phyloP scores from a whole-genome alignment of 2,888 invertebrate species.

The Andrena dorsata region DNA sequence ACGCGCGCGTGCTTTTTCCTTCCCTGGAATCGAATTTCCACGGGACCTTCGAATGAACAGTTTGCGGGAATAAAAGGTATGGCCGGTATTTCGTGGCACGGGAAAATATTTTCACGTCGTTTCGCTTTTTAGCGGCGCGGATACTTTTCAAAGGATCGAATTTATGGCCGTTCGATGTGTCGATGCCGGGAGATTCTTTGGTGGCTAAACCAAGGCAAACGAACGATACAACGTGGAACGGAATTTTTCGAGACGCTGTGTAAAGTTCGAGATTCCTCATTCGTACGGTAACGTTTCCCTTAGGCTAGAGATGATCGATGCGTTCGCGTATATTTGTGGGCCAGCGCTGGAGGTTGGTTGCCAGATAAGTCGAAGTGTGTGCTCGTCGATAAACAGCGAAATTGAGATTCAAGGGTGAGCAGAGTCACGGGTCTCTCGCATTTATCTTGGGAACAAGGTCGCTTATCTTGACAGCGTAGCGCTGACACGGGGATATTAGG shows the following conservation, averaged over 20 bases:
- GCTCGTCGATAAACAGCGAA: conserved; percentile 46
- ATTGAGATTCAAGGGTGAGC: conserved; percentile 35
- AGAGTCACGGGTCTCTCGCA: conserved; percentile 29
- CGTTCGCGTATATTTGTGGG: neutral
- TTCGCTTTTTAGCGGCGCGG: neutral
- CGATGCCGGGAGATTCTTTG: neutral
- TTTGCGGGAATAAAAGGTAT: conserved; percentile 36
- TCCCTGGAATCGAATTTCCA: conserved; percentile 56
- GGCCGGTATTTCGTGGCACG: neutral
- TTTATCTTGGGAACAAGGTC: conserved; percentile 60
- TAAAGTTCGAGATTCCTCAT: too few species aligned
- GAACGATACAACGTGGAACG: too few species aligned
- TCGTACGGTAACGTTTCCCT: neutral
- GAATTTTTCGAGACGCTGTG: neutral
- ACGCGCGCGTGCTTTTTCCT: conserved; percentile 28
- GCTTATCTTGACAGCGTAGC: conserved; percentile 66
- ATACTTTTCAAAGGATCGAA: neutral
- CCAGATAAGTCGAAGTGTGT: conserved; percentile 11
- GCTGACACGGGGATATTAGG: conserved; percentile 67
- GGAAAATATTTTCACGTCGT: conserved; percentile 17
- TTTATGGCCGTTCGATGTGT: neutral
- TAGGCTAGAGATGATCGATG: neutral
- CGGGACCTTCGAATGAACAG: neutral
- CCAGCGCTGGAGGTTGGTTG: neutral
- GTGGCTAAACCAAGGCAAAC: neutral